Conservation (phyloP, 2,888 invertebrate species). For the Xylocampa areola region DNA sequence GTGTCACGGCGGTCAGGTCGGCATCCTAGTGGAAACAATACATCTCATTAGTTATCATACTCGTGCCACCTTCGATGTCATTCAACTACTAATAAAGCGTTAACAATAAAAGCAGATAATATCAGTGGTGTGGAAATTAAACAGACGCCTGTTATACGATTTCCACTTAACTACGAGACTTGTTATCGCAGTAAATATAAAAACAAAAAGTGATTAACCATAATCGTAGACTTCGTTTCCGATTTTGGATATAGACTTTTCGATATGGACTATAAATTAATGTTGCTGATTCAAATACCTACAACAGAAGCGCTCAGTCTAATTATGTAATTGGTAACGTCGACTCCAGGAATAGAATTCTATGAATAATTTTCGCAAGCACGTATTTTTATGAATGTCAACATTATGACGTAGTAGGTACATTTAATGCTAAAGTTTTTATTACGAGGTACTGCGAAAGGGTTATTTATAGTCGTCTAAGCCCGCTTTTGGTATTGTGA, state of each 20-base stretch:
- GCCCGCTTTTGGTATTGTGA: slow-evolving; percentile 17
- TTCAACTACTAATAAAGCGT: slow-evolving; percentile 45
- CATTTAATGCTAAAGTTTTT: neutral
- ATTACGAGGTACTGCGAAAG: slow-evolving; percentile 13
- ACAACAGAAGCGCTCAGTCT: slow-evolving; percentile 1
- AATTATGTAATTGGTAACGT: slow-evolving; percentile 14
- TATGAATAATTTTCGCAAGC: slow-evolving; percentile 11
- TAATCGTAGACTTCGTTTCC: no score
- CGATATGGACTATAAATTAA: no score
- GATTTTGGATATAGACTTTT: no score
- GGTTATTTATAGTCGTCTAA: slow-evolving; percentile 1
- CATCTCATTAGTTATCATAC: slow-evolving; percentile 39
- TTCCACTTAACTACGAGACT: slow-evolving; percentile 34
- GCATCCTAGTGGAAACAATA: slow-evolving; percentile 89
- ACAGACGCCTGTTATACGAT: slow-evolving; percentile 21
- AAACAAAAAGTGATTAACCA: slow-evolving; percentile 8
- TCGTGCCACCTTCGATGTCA: slow-evolving; percentile 10
- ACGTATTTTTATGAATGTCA: slow-evolving; percentile 6
- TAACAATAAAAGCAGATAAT: slow-evolving; percentile 36
- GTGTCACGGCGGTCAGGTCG: slow-evolving; percentile 93
- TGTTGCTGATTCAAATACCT: slow-evolving; percentile 26
- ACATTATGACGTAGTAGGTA: neutral
- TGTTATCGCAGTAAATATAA: slow-evolving; percentile 6
- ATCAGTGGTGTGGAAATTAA: slow-evolving; percentile 27
- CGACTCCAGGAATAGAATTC: slow-evolving; percentile 11